A percentile compares a stretch with the other conserved stretches of the same genome.
These are phyloP conservation scores for Panthera uncia DNA, from an alignment of 2,113 vertebrate species.

Conservation along the genomic window DNA sequence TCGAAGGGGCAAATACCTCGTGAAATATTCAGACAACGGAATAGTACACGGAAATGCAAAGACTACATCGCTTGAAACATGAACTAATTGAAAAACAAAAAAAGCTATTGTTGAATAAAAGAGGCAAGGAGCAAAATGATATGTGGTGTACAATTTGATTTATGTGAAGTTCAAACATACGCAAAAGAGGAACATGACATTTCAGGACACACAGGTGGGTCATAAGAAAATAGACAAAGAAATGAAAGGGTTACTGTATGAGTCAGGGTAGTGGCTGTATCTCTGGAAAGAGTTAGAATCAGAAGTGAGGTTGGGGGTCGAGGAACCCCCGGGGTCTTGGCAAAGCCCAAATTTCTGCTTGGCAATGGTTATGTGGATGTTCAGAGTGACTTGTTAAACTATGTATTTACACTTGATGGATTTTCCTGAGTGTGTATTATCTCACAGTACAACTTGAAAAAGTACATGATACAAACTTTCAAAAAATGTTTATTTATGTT, in stretches of 20 bases:
- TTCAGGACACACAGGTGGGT: fast-evolving
- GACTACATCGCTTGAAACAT: neutral
- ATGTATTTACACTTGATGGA: neutral
- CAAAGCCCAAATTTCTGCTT: neutral
- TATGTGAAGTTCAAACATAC: neutral
- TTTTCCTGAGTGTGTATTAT: neutral
- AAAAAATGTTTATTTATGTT: no score
- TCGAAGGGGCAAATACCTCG: neutral
- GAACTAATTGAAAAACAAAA: neutral
- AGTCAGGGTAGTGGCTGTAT: neutral
- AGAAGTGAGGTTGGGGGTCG: no score
- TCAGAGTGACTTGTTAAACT: neutral
- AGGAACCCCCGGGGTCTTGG: no score
- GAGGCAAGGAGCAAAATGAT: neutral
- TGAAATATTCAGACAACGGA: neutral
- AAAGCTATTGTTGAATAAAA: neutral
- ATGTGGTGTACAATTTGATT: neutral
- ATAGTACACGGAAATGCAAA: neutral
- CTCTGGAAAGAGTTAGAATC: fast-evolving
- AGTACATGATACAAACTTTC: neutral
- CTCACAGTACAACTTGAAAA: neutral
- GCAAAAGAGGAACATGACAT: neutral
- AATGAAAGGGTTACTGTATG: no score
- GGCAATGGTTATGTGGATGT: neutral
- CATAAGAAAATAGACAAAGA: neutral